Conservation (phyloP, 2,888 invertebrate genomes). For the Ganaspis brasiliensis region DNA sequence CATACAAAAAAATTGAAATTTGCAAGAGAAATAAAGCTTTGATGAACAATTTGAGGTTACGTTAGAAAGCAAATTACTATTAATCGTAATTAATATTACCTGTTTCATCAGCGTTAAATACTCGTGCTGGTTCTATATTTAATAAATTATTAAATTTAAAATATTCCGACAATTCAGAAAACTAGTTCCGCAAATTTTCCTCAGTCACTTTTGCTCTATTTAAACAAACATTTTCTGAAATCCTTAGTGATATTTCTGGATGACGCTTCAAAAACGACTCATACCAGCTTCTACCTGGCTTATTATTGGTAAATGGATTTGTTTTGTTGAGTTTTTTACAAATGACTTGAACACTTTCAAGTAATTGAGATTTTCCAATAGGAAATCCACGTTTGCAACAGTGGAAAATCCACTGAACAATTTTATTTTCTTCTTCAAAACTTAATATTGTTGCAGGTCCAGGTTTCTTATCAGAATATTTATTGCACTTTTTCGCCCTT, state of each 20-base stretch:
- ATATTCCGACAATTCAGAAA: slow-evolving; percentile 60
- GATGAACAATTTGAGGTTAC: too few species aligned
- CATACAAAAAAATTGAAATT: too few species aligned
- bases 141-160: slow-evolving; percentile 57
- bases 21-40: too few species aligned
- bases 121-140: slow-evolving; percentile 61
- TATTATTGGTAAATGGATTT: slow-evolving; percentile 62
- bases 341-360: slow-evolving; percentile 43
- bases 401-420: slow-evolving; percentile 50
- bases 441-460: slow-evolving; percentile 45
- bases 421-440: slow-evolving; percentile 42
- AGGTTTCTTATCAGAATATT: slow-evolving; percentile 37
- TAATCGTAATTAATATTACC: slow-evolving; percentile 56
- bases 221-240: slow-evolving; percentile 63
- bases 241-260: slow-evolving; percentile 59
- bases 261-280: slow-evolving; percentile 63
- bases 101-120: slow-evolving; percentile 69
- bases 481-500: slow-evolving; percentile 35
- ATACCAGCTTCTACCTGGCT: slow-evolving; percentile 69
- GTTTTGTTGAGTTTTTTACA: slow-evolving; percentile 49
- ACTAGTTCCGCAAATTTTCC: slow-evolving; percentile 64
- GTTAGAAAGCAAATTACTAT: too few species aligned
- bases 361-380: slow-evolving; percentile 47
- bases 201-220: slow-evolving; percentile 64
- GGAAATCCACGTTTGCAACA: slow-evolving; percentile 48